Base-by-base conservation (phyloP, 2,797 vertebrate species). In the Apodemus agrarius region DNA sequence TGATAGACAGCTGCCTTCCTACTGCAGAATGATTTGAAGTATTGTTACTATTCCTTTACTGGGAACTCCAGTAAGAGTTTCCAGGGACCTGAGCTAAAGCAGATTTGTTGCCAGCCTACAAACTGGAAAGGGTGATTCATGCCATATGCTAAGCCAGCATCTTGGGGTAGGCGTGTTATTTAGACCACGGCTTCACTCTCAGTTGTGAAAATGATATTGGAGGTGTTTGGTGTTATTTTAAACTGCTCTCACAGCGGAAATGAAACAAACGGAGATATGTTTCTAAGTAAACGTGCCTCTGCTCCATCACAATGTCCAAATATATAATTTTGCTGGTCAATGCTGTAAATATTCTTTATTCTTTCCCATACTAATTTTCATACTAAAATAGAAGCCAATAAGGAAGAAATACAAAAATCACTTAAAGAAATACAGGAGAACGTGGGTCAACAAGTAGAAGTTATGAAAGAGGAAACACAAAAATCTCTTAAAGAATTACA, bases 11-110 rank as follows among this genome's bases (percentile, higher is more conserved):
- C 89, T 99, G 97, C 40, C 99, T 46, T 6, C 99, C 57, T 98
- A 91, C 2, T 96, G 98, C 0, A 97, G 97, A 13, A 96, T 99
- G 57, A 97, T 97, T 76, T 85, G 99, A 90, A 98, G 96, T 17
- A 99, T 99, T 86, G 0, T 99, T 0, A 31, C 95, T 54, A 91
- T 99, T 34, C 98, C 99, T 75, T 95, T 98, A 85, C 95, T 54
- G 40, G 99, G 99, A 75, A 75, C 99, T 80, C 87, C 98, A 86
- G 98, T 13, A 67, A 79, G 59, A 65, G 31, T 49, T 65, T 65
- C 75, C 59, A 97, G 82, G 0, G 76, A 97, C 52, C 85, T 63
- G 0, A 86, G 96, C 31, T 98, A 98, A 97, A 78, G 31, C 49
- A 87, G 67, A 65, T 17, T 49, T 37, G 24, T 34, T 69, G 93